Evolutionary conservation across 2,888 invertebrate genomes (phyloP).

Genomic region (Tuta absoluta): DNA sequence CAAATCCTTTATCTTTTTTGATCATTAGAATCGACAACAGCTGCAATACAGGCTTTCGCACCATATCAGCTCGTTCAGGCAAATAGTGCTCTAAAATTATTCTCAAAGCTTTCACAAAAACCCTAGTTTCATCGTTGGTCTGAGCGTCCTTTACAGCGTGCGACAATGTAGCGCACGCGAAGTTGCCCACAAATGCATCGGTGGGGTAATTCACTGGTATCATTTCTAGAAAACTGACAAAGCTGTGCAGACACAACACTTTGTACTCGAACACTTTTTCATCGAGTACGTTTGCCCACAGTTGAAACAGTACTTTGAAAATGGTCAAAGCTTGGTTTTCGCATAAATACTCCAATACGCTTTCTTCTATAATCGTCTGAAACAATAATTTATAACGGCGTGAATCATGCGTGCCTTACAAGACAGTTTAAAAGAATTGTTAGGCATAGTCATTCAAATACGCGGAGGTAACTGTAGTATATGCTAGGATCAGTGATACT

Average conservation of each 20-base stretch:
- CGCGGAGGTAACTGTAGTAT: too few relatives aligned
- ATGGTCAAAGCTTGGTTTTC: constrained; percentile 72
- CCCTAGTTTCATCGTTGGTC: constrained; percentile 49
- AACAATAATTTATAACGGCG: constrained; percentile 30
- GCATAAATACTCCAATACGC: constrained; percentile 64
- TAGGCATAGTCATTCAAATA: too few relatives aligned
- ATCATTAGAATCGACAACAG: constrained; percentile 78
- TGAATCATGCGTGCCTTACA: too few relatives aligned
- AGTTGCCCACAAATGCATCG: constrained; percentile 80
- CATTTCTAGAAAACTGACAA: constrained; percentile 74
- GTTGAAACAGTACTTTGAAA: constrained; percentile 75
- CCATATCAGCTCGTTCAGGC: constrained; percentile 59
- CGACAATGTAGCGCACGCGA: constrained; percentile 77
- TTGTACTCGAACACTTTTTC: constrained; percentile 76
- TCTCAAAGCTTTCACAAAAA: constrained; percentile 67
- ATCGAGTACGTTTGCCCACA: constrained; percentile 73
- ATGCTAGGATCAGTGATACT: too few relatives aligned
- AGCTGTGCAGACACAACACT: constrained; percentile 79
- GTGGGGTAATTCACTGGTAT: constrained; percentile 65
- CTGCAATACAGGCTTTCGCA: constrained; percentile 74
- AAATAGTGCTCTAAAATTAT: constrained; percentile 66
- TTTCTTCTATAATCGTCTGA: constrained; percentile 60
- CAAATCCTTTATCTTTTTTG: constrained; percentile 57
- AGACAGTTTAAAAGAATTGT: too few relatives aligned
- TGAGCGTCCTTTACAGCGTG: constrained; percentile 71